Percentiles rank a stretch among this genome's conserved stretches.
These are phyloP conservation scores for Silurus aristotelis DNA, from an alignment of 2,797 vertebrate species.

Conservation along the genomic window DNA sequence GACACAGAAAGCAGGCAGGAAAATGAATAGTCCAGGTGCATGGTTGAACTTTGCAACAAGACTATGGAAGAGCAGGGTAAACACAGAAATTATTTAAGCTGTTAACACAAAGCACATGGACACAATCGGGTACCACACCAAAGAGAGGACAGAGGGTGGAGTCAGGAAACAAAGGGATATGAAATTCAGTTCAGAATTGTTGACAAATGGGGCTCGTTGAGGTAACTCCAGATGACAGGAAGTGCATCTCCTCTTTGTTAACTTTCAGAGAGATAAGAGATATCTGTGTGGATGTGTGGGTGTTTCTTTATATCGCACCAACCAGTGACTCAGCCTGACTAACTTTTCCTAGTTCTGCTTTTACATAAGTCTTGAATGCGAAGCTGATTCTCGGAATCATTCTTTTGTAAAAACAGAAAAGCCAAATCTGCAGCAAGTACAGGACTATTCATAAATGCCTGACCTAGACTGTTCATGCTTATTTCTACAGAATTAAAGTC, in stretches of 20 bases:
- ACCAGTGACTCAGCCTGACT: slow-evolving; percentile 18
- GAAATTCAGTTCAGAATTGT: neutral
- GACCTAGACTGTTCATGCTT: slow-evolving; percentile 11
- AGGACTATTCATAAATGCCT: slow-evolving; percentile 17
- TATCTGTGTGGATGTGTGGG: slow-evolving; percentile 35
- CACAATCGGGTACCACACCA: neutral
- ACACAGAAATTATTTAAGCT: neutral
- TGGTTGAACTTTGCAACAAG: neutral
- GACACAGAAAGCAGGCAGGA: no score
- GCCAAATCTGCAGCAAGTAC: slow-evolving; percentile 13
- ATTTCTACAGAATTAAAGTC: slow-evolving; percentile 12
- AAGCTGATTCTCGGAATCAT: slow-evolving; percentile 12
- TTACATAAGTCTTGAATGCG: slow-evolving; percentile 41
- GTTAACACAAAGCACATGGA: no score
- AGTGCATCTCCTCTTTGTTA: slow-evolving; percentile 37
- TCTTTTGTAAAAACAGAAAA: slow-evolving; percentile 32
- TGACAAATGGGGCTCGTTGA: neutral
- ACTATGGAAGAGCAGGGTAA: neutral
- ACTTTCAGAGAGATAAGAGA: slow-evolving; percentile 37
- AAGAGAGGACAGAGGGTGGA: neutral
- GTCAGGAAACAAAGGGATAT: neutral
- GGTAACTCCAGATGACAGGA: slow-evolving; percentile 16
- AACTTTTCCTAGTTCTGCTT: slow-evolving; percentile 30
- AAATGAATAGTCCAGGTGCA: neutral
- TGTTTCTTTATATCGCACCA: slow-evolving; percentile 45